A percentile compares a stretch with the other conserved stretches of the same genome.
Conservation (phyloP, 2,797 vertebrate genomes). For the Bucorvus abyssinicus region DNA sequence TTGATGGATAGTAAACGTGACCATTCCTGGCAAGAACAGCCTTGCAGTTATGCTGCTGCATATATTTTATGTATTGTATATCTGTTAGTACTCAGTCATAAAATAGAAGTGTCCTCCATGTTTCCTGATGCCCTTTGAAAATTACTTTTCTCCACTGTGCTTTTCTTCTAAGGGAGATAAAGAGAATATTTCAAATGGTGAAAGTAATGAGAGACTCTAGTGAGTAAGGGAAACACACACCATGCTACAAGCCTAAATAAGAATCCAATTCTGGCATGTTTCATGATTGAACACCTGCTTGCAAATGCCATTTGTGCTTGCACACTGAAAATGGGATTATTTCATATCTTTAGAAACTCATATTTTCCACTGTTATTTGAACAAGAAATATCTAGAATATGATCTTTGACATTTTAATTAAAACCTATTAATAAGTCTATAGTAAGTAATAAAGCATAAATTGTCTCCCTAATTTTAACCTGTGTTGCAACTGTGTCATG, state of each 20-base stretch:
- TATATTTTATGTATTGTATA: neutral
- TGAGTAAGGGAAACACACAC: neutral
- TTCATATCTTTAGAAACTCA: neutral
- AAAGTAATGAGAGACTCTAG: neutral
- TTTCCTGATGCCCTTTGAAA: neutral
- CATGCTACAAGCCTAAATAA: neutral
- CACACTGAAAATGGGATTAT: neutral
- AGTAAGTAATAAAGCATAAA: neutral
- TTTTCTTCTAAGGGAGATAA: neutral
- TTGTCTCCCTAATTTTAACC: neutral
- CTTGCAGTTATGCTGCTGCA: neutral
- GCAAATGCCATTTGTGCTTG: neutral
- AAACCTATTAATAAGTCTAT: neutral
- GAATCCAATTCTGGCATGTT: neutral
- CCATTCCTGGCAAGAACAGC: neutral
- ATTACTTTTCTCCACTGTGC: neutral
- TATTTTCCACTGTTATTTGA: neutral
- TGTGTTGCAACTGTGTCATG: neutral
- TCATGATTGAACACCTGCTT: neutral
- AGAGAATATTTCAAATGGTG: neutral
- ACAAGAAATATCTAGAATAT: neutral
- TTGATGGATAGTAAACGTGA: neutral
- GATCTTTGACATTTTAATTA: constrained; percentile 34
- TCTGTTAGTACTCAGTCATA: neutral
- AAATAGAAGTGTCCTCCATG: neutral